Base-by-base conservation (phyloP, 2,113 vertebrate genomes). In the Nothoprocta pentlandii region DNA sequence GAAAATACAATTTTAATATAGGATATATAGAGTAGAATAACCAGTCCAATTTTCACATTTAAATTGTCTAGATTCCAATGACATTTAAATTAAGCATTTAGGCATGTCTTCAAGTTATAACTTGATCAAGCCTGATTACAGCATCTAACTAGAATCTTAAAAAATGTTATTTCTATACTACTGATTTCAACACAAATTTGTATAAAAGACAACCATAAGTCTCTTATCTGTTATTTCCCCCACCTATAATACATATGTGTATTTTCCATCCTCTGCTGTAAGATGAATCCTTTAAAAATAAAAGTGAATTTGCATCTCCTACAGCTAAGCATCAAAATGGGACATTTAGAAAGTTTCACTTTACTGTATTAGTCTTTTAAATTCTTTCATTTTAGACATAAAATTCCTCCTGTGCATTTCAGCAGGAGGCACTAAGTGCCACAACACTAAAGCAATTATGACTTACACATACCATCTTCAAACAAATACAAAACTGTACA, bases 371-470 rank as follows among this genome's bases (percentile, higher is more conserved):
- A 41, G 59, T 88, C 73, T 84, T 88, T 73, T 30, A 68, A 71
- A 75, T 64, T 19, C 41, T 84, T 75, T 41, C 81, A 13, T 14
- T 89, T 92, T 77, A 76, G 73, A 80, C 39, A 88, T 19, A 90
- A 79, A 88, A 91, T 71, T 90, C 49, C 70, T 94, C 77, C 61
- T 23, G 42, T 64, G 53, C 56, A 87, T 79, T 88, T 91, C 23
- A 78, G 87, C 66, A 22, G 66, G 54, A 86, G 32, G 69, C 78
- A 79, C 76, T 79, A 86, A 87, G 42, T 69, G 54, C 41, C 66
- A 81, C 86, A 93, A 44, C 0, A 2, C 32, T 63, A 62, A 75
- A 46, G 42, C 26, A 68, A 56, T 86, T 81, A 62, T 4, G 54
- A 58, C 26, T 81, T 90, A 84, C 32, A 92, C 13, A 69, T 7